Conservation (phyloP, 2,888 invertebrate species). For the Drosophila rubida region DNA sequence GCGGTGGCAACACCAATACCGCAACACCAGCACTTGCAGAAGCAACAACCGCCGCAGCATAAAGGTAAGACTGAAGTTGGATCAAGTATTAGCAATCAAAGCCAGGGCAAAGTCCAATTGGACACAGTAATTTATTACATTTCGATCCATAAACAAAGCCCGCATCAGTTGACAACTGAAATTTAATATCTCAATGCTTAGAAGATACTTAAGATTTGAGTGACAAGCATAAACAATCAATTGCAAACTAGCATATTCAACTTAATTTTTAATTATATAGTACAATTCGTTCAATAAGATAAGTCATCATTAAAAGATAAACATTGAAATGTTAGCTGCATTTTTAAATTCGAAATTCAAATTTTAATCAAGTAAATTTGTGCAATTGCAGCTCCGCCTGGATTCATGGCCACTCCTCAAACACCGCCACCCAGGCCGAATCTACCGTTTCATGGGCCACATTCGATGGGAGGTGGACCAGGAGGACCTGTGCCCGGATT, state of each 20-base stretch:
- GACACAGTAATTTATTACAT: background rate
- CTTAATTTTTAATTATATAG: no score
- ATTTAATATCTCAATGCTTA: background rate
- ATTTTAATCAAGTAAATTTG: no score
- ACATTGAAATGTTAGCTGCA: no score
- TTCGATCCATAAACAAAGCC: background rate
- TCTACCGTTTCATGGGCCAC: conserved; percentile 68
- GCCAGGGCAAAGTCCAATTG: conserved; percentile 13
- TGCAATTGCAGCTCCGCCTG: conserved; percentile 72
- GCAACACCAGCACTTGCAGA: conserved; percentile 65
- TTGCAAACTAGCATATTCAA: no score
- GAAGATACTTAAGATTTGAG: background rate
- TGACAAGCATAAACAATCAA: background rate
- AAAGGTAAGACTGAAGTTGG: conserved; percentile 64
- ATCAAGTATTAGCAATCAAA: background rate
- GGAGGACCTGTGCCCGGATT: conserved; percentile 47
- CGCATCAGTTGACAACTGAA: background rate
- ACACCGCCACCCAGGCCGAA: conserved; percentile 70
- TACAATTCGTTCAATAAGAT: no score
- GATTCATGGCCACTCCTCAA: conserved; percentile 66
- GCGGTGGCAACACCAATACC: conserved; percentile 49
- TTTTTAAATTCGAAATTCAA: no score
- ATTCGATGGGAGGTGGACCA: conserved; percentile 31
- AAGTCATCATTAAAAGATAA: no score
- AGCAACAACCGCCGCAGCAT: conserved; percentile 79